These are phyloP conservation scores for Chromoteleia sp. DNA, from an alignment of 2,888 invertebrate species.

Conservation along the genomic window DNA sequence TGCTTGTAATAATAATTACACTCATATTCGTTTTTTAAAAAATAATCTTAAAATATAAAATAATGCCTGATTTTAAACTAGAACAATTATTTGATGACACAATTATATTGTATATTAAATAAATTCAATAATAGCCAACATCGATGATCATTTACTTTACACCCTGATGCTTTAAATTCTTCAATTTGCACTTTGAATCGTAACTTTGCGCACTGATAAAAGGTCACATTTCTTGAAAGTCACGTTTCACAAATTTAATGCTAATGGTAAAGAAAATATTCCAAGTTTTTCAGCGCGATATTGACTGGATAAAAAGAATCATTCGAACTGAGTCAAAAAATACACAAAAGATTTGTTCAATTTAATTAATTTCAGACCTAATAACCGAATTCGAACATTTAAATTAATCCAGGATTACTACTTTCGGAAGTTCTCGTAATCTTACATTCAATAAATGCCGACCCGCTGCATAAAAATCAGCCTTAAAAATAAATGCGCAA, in stretches of 20 bases:
- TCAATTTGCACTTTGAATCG: conserved; percentile 33
- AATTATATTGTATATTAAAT: neutral
- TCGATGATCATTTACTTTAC: conserved; percentile 22
- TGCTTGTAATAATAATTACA: no score
- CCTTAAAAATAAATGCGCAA: conserved; percentile 39
- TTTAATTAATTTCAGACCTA: conserved; percentile 3
- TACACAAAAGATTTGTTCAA: neutral
- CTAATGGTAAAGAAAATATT: conserved; percentile 44
- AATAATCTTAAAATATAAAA: no score
- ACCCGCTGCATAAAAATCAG: conserved; percentile 38
- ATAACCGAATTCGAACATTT: neutral
- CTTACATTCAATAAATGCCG: conserved; percentile 31
- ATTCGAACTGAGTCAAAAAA: neutral
- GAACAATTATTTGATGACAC: neutral
- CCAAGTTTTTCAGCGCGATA: conserved; percentile 19
- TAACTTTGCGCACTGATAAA: conserved; percentile 35
- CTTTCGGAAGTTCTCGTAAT: conserved; percentile 16
- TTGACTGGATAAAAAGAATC: conserved; percentile 1
- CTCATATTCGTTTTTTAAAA: no score
- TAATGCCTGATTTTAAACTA: no score
- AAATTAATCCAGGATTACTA: conserved; percentile 16
- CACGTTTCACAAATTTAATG: conserved; percentile 42
- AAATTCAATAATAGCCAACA: conserved; percentile 9
- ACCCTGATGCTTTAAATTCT: conserved; percentile 30
- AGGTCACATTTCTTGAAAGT: conserved; percentile 41